These are phyloP conservation scores for Drosophila quadrilineata DNA, from an alignment of 1,140 invertebrate species.

Conservation along the genomic window DNA sequence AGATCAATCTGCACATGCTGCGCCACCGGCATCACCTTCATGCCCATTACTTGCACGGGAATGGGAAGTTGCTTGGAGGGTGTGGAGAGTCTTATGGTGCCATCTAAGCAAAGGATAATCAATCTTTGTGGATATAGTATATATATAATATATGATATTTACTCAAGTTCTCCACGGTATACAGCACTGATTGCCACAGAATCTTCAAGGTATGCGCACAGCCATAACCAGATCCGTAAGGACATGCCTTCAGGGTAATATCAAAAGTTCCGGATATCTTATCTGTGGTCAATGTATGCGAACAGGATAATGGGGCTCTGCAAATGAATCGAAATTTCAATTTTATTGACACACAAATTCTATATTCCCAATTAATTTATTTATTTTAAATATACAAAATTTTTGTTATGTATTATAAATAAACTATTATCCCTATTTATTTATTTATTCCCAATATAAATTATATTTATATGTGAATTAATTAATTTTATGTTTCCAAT, in stretches of 20 bases:
- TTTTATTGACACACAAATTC: background rate
- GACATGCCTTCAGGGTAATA: slow-evolving; percentile 84
- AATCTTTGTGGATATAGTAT: background rate
- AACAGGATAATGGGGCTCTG: slow-evolving; percentile 85
- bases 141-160: slow-evolving; percentile 43
- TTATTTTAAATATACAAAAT: no score
- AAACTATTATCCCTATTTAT: no score
- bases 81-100: slow-evolving; percentile 83
- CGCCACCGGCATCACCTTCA: slow-evolving; percentile 86
- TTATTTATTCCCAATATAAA: no score
- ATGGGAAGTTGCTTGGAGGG: slow-evolving; percentile 84
- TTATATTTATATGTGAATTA: no score
- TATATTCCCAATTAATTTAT: no score
- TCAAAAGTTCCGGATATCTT: slow-evolving; percentile 85
- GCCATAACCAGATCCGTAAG: slow-evolving; percentile 76
- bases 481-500: no score
- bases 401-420: no score
- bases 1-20: slow-evolving; percentile 86
- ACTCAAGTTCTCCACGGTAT: slow-evolving; percentile 83
- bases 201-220: slow-evolving; percentile 85
- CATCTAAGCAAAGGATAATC: slow-evolving; percentile 82
- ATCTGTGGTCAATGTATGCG: slow-evolving; percentile 86
- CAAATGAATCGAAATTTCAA: background rate
- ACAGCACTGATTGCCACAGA: slow-evolving; percentile 87
- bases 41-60: slow-evolving; percentile 86